Evolutionary conservation across 2,888 invertebrate genomes (phyloP), one percentile per base, ranked within the genome.

Genomic region (Tenthredo livida): DNA sequence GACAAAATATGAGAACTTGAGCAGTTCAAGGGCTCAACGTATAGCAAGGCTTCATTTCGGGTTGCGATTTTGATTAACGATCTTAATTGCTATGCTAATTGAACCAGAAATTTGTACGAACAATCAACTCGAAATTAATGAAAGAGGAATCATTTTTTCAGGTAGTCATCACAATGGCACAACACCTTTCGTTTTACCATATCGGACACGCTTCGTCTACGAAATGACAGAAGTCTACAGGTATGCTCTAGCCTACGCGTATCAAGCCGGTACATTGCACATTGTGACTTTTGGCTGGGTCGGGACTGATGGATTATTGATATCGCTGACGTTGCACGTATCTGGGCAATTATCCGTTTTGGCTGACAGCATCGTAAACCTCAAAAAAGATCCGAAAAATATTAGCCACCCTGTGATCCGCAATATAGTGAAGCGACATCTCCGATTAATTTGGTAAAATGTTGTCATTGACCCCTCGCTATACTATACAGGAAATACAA

Each of bases 301-400:
- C 3, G 88, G 88, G 86, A 87, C 87, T 33, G 58, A 80, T 29
- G 88, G 88, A 77, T 85, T 88, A 15, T 65, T 88, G n/a, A 88
- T 88, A 12, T 87, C 87, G 10, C 82, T 88, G 70, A 87, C 87
- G 37, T 73, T 88, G 12, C 88, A 88, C 21, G 85, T 88, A 12
- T 88, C 87, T 70, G 88, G 88, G 9, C 87, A 88, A 72, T 85
- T 88, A 50, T 86, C 87, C 2, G 84, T 88, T 65, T 75, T 88
- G 70, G 86, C 86, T 58, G 40, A 88, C 37, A 86, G 86, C 86
- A 87, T 88, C 5, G 75, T 73, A 70, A 84, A 84, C n/a, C 85
- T 88, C 3, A 75, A 67, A 37, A 67, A 37, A 54, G 29, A 85
- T 47, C 58, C 84, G 15, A 61, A 33, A 10, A 86, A 86, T 78